A percentile compares a stretch with the other conserved stretches of the same genome.
phyloP scores from a whole-genome alignment of 2,113 vertebrate genomes.

The Puffinus mauretanicus region DNA sequence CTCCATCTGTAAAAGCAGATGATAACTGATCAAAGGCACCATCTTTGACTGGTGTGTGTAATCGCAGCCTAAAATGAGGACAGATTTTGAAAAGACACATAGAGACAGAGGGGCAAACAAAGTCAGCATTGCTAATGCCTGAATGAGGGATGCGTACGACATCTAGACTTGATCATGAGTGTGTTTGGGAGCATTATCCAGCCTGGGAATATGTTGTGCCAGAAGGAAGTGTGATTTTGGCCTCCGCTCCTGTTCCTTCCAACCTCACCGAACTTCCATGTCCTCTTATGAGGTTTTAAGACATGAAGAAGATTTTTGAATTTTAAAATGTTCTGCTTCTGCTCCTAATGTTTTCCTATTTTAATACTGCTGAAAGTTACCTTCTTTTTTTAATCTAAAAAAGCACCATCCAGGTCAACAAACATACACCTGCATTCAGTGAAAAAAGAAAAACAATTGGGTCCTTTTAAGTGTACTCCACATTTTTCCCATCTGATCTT shows the following conservation, averaged over 20 bases:
- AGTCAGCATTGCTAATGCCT: not conserved
- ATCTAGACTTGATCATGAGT: not conserved
- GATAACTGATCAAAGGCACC: constrained; percentile 44
- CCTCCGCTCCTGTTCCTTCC: not conserved
- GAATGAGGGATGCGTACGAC: not conserved
- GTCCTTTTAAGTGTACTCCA: not conserved
- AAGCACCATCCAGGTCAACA: not conserved
- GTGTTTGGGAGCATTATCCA: not conserved
- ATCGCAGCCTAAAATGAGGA: not conserved
- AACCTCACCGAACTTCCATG: not conserved
- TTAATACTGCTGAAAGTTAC: not conserved
- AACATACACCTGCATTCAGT: not conserved
- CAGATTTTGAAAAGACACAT: not conserved
- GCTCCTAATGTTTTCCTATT: not conserved
- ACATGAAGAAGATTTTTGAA: not conserved
- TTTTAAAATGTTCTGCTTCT: not conserved
- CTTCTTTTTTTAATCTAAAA: not conserved
- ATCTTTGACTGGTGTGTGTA: not conserved
- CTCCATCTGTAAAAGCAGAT: constrained; percentile 50
- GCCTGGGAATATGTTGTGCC: not conserved
- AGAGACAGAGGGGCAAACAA: not conserved
- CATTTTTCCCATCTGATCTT: not conserved
- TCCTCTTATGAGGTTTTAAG: not conserved
- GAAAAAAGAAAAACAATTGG: not conserved
- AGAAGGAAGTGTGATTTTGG: not conserved